Evolutionary conservation across 2,888 invertebrate genomes (phyloP).

Genomic region (Disparrhopalites patrizii): DNA sequence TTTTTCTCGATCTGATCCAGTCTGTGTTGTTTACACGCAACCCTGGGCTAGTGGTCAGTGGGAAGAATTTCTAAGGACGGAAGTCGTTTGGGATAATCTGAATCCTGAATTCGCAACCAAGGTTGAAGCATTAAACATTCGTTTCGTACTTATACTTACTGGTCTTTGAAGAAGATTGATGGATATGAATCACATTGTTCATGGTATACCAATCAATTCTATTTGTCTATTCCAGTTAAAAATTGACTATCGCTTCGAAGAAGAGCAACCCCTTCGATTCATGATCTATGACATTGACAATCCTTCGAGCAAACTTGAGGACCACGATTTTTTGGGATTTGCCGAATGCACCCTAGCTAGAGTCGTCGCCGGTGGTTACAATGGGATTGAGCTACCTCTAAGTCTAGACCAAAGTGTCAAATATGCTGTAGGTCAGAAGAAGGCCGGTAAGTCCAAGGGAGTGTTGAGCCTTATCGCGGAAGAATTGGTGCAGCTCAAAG

Average conservation of each 20-base stretch:
- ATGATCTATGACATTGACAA: slow-evolving; percentile 54
- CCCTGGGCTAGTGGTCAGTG: slow-evolving; percentile 51
- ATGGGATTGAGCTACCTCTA: slow-evolving; percentile 36
- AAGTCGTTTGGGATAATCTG: slow-evolving; percentile 54
- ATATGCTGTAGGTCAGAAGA: slow-evolving; percentile 30
- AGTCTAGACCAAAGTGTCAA: slow-evolving; percentile 35
- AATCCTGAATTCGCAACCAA: slow-evolving; percentile 58
- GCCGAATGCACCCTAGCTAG: slow-evolving; percentile 57
- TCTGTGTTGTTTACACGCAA: slow-evolving; percentile 54
- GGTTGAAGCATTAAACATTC: too few relatives aligned
- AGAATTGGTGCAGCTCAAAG: slow-evolving; percentile 45
- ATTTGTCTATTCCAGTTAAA: slow-evolving; percentile 50
- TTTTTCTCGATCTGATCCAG: slow-evolving; percentile 58
- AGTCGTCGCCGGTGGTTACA: slow-evolving; percentile 51
- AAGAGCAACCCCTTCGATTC: slow-evolving; percentile 57
- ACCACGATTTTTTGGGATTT: slow-evolving; percentile 57
- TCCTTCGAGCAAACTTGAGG: slow-evolving; percentile 49
- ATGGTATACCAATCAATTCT: too few relatives aligned
- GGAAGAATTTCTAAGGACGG: slow-evolving; percentile 54
- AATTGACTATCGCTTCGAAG: slow-evolving; percentile 58
- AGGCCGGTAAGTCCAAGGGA: slow-evolving; percentile 37
- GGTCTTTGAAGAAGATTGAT: not conserved
- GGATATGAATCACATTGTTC: too few relatives aligned
- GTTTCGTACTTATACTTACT: too few relatives aligned
- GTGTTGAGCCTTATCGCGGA: slow-evolving; percentile 43